These are phyloP conservation scores for Eupelmus urozonus DNA, from an alignment of 2,888 invertebrate species.

Conservation along the genomic window DNA sequence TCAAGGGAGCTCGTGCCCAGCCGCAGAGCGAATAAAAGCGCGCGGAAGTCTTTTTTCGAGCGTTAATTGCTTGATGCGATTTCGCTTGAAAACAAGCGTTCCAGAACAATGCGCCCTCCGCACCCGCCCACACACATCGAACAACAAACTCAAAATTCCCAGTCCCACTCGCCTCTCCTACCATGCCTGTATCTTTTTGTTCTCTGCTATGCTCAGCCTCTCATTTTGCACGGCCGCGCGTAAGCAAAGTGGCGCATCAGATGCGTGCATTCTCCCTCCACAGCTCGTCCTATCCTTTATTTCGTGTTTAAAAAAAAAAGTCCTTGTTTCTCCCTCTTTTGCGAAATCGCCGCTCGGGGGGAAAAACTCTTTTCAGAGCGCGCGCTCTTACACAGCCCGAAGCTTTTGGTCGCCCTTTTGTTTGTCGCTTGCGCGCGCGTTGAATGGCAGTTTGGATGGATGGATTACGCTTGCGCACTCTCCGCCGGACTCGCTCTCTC, in stretches of 20 bases:
- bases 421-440: conserved; percentile 66
- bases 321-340: conserved; percentile 5
- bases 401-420: conserved; percentile 62
- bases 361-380: conserved; percentile 32
- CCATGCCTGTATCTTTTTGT: not conserved
- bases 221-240: conserved; percentile 29
- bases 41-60: not conserved
- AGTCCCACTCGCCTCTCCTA: not conserved
- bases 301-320: conserved; percentile 10
- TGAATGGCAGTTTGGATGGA: conserved; percentile 67
- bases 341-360: conserved; percentile 31
- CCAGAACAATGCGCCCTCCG: conserved; percentile 47
- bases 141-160: conserved; percentile 10
- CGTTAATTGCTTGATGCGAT: conserved; percentile 53
- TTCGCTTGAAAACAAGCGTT: conserved; percentile 51
- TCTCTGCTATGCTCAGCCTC: conserved; percentile 6
- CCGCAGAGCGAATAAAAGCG: conserved; percentile 12
- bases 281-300: conserved; percentile 21
- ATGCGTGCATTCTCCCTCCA: conserved; percentile 2
- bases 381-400: conserved; percentile 9
- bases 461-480: conserved; percentile 65
- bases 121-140: conserved; percentile 10
- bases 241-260: conserved; percentile 49
- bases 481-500: not conserved
- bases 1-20: not conserved